Conservation (phyloP, 2,113 vertebrate genomes). For the Menura novaehollandiae region DNA sequence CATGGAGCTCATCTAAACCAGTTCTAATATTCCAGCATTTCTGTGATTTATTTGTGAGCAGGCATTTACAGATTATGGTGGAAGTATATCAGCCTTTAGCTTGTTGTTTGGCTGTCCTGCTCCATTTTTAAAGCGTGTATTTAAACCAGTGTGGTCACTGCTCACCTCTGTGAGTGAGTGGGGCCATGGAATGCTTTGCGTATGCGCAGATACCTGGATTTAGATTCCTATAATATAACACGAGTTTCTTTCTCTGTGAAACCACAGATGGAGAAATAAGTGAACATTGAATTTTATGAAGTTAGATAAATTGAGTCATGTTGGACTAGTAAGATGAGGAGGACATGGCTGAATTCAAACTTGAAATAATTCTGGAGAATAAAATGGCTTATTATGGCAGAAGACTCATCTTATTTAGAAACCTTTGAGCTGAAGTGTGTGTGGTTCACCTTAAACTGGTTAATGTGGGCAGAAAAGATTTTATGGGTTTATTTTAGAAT, state of each 20-base stretch:
- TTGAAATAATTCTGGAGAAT: not conserved
- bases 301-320: not conserved
- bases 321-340: not conserved
- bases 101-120: not conserved
- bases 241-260: not conserved
- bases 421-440: not conserved
- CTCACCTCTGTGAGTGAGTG: not conserved
- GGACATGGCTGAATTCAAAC: not conserved
- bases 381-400: not conserved
- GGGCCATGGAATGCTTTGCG: not conserved
- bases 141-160: not conserved
- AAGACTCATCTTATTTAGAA: not conserved
- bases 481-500: not conserved
- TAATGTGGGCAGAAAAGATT: not conserved
- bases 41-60: not conserved
- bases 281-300: not conserved
- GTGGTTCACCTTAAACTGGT: not conserved
- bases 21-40: not conserved
- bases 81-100: not conserved
- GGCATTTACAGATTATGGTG: not conserved
- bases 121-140: not conserved
- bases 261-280: not conserved
- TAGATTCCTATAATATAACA: accelerated
- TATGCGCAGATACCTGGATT: not conserved
- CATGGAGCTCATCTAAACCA: not conserved